phyloP scores from a whole-genome alignment of 2,888 invertebrate species.

The Lasioglossum pauxillum region DNA sequence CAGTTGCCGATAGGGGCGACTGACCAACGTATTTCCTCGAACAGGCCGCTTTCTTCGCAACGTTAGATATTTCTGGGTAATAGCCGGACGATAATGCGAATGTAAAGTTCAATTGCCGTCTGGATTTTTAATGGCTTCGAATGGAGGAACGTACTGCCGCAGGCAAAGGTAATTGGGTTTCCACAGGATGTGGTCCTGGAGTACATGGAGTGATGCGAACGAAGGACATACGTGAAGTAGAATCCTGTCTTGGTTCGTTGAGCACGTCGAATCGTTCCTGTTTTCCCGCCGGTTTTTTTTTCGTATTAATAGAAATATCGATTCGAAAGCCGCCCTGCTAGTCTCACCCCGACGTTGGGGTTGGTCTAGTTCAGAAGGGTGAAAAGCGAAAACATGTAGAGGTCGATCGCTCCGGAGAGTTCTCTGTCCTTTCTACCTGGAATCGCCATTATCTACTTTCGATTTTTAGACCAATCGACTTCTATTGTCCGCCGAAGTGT shows the following conservation, averaged over 20 bases:
- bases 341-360: neutral
- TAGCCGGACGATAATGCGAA: constrained; percentile 29
- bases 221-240: neutral
- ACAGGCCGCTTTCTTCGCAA: constrained; percentile 19
- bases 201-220: neutral
- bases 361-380: neutral
- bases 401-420: neutral
- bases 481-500: neutral
- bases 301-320: constrained; percentile 11
- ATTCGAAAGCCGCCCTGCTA: neutral
- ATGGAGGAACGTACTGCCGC: neutral
- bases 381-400: constrained; percentile 2
- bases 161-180: neutral
- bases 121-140: neutral
- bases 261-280: neutral
- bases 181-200: too few relatives aligned
- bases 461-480: neutral
- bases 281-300: neutral
- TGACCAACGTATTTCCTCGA: constrained; percentile 37
- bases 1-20: constrained; percentile 1
- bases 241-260: neutral
- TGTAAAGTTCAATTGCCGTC: constrained; percentile 6
- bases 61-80: constrained; percentile 36
- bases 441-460: neutral
- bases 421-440: neutral